Evolutionary conservation across 2,113 vertebrate genomes (phyloP), one percentile per base, ranked within the genome.

Genomic region (Acinonyx jubatus): DNA sequence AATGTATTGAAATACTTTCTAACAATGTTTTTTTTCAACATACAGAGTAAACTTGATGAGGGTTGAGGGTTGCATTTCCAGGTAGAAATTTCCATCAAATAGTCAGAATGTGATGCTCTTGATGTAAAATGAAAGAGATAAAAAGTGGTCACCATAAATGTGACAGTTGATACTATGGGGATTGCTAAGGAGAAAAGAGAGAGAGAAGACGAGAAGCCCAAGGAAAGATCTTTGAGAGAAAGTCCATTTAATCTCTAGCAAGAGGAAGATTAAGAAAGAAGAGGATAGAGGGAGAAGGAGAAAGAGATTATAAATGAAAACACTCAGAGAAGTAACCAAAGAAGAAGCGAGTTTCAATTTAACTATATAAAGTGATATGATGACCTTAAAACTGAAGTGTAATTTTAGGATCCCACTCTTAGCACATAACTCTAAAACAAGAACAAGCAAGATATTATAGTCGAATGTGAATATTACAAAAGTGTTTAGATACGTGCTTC

Each of bases 331-430:
- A 33, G 45, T 79, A 55, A 79, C 13, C 57, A 87, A 73, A 41
- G n/a, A 41, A 73, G 57, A 57, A 66, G 29, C 1, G 2, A 57
- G 12, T 80, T 86, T 87, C 27, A 87, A 36, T 74, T 97, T 88
- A 73, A 81, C 31, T 11, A 36, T 23, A 52, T 92, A 33, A 41
- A 91, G 1, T 5, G 29, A 89, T 84, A 71, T 80, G 19, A 92
- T 38, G 41, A 78, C 3, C 96, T 9, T 78, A 76, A 94, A 76
- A 93, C 23, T 92, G 92, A 41, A 91, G 86, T 81, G 85, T 97
- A 96, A 96, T 94, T 97, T 97, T 92, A 97, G 41, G 11, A 41
- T 12, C 0, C 33, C 8, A 65, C 3, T 76, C 29, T 10, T 3
- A 57, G 25, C 5, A 38, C 19, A 41, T 19, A 21, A 57, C 52